Base-by-base conservation (phyloP, 2,888 invertebrate genomes). In the Hyppa rectilinea region DNA sequence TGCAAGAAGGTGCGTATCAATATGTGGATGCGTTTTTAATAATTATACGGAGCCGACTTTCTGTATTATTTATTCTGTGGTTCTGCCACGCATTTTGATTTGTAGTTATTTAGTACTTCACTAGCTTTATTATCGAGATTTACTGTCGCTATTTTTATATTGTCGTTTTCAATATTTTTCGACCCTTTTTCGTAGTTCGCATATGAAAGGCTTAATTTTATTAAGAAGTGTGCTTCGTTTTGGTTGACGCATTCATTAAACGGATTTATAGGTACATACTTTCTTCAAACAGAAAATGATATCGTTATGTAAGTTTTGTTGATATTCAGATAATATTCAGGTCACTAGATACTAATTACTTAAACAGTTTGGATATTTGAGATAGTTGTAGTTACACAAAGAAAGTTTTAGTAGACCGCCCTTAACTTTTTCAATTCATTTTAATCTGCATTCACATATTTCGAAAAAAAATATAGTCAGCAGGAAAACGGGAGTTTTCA, bases 41-140 rank as follows among this genome's bases (percentile, higher is more conserved):
- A 10, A 0, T 49, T 34, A 2, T 40, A 49, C n/a, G 9, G 17
- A 36, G 9, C 4, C 2, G 9, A 17, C 20, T 50, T 70, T 70
- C 50, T 70, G 43, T 29, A 50, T 4, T 23, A 61, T 53, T 6
- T 17, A 4, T 20, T 29, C 4, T 17, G 0, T 14, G 61, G 26
- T 23, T 47, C 20, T 26, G 2, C 4, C 10, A 40, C 20, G 17
- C 17, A 7, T 58, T 78, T 78, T 78, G 64, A 80, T 78, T 68
- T 71, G 69, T 70, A 65, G 62, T 68, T 75, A 77, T 78, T 71
- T 74, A 61, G 78, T 71, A 55, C 43, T 61, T 59, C 40, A 38
- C 62, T 58, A 29, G 65, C 72, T 47, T 49, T 55, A 63, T 61
- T 31, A 55, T 64, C 29, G 29, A 58, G 73, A 73, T 77, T 73